Percentiles rank a stretch among this genome's conserved stretches.
Conservation (phyloP, 2,888 invertebrate genomes). For the Gibbula magus region DNA sequence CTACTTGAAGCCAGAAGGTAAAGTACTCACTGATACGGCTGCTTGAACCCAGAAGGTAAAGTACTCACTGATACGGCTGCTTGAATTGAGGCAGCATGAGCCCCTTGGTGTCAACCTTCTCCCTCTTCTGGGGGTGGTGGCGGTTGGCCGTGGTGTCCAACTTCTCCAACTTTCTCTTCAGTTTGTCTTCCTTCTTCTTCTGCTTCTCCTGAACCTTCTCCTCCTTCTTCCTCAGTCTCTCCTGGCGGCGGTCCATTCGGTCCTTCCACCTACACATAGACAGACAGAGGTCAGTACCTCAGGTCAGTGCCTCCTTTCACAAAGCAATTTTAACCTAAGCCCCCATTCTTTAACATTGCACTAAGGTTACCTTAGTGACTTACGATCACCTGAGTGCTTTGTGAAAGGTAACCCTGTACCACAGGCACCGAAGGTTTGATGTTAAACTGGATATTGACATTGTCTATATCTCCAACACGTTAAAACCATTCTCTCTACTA, state of each 20-base stretch:
- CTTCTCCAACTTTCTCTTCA: conserved; percentile 55
- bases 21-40: neutral
- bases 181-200: conserved; percentile 59
- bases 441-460: neutral
- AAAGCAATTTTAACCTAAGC: too few relatives aligned
- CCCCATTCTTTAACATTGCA: too few relatives aligned
- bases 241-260: conserved; percentile 35
- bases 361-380: too few relatives aligned
- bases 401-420: too few relatives aligned
- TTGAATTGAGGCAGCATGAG: conserved; percentile 10
- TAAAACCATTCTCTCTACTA: neutral
- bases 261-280: conserved; percentile 3
- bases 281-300: neutral
- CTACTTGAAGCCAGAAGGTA: too few relatives aligned
- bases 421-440: neutral
- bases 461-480: neutral
- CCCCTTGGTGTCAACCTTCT: conserved; percentile 48
- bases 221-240: conserved; percentile 53
- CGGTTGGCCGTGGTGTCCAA: conserved; percentile 19
- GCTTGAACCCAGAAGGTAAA: too few relatives aligned
- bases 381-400: too few relatives aligned
- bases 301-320: neutral
- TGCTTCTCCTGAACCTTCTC: conserved; percentile 60
- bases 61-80: conserved; percentile 8
- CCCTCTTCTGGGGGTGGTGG: conserved; percentile 52